Base-by-base conservation (phyloP, 2,888 invertebrate genomes). In the Caenorhabditis sp. region DNA sequence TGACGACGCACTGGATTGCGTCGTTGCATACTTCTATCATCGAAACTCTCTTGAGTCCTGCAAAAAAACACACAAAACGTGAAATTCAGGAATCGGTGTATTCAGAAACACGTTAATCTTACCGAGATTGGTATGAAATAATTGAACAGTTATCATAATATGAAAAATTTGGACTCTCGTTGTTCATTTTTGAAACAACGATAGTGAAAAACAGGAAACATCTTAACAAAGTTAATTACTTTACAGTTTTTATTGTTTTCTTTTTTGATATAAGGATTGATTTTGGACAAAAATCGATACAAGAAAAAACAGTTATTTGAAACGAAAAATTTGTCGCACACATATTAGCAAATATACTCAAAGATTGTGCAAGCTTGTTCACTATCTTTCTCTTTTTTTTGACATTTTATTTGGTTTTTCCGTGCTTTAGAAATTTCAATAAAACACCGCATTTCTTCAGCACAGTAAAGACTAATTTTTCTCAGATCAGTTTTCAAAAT, bases 1-100 rank as follows among this genome's bases (percentile, higher is more conserved):
- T 79, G 76, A 26, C 77, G 67, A 59, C 76, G 77, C 49, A 79
- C 64, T 27, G 78, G 81, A 64, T 75, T 72, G 19, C 79, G 66
- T 24, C 77, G 70, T 36, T 69, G 74, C 74, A 74, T 74, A 53
- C 66, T 71, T 66, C 62, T 64, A 65, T 71, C 71, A 71, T 71
- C 71, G 49, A 66, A 66, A 67, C 61, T 63, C 51, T 71, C 71
- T 57, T 50, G 66, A 66, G 65, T 73, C 49, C 69, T 62, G 37
- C 50, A 68, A 64, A 51, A 21, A 23, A 19, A 49, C 19, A 23
- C 5, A 6, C 12, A 21, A 21, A 2, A 17, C 21, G 4, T 51
- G 19, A 21, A 51, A 8, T 19, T 51, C 4, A 23, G 21, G 14
- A 43, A 3, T 43, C 12, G 2, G 14, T 10, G 43, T 43, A 17